A percentile compares a stretch with the other conserved stretches of the same genome.
Evolutionary conservation across 2,888 invertebrate genomes (phyloP).

Genomic region (Onthophagus sagittarius): DNA sequence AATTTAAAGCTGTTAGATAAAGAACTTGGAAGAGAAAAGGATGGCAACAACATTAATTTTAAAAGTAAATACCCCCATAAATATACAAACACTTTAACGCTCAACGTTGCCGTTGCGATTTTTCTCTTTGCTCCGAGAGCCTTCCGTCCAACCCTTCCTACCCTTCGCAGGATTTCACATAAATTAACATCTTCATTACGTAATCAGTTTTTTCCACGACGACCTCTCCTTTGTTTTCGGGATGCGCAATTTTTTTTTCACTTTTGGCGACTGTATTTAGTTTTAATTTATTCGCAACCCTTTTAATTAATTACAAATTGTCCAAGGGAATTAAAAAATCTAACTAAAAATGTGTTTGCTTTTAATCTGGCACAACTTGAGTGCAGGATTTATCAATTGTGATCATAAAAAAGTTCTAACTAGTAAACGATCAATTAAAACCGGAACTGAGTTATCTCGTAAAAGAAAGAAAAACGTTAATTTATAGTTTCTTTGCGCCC

Average conservation of each 20-base stretch:
- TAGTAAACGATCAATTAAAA: too few species aligned
- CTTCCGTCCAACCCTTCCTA: slow-evolving; percentile 5
- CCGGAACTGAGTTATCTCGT: too few species aligned
- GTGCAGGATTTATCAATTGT: neutral
- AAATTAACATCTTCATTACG: slow-evolving; percentile 13
- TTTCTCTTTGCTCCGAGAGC: neutral
- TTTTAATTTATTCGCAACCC: neutral
- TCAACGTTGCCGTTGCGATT: neutral
- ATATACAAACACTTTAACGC: slow-evolving; percentile 3
- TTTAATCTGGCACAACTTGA: neutral
- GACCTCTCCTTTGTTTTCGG: neutral
- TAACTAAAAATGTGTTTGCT: neutral
- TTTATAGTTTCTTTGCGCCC: neutral
- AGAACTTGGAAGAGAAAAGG: neutral
- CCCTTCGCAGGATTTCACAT: slow-evolving; percentile 2
- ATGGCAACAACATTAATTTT: slow-evolving; percentile 9
- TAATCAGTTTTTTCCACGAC: slow-evolving; percentile 3
- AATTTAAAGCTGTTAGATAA: neutral
- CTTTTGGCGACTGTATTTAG: neutral
- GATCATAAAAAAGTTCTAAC: neutral
- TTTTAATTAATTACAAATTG: neutral
- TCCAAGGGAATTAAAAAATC: neutral
- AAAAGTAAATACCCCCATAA: slow-evolving; percentile 13
- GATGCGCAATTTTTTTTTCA: slow-evolving; percentile 5
- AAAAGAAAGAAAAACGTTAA: neutral